Evolutionary conservation across 2,888 invertebrate species (phyloP).

Genomic region (Elysia crispata): DNA sequence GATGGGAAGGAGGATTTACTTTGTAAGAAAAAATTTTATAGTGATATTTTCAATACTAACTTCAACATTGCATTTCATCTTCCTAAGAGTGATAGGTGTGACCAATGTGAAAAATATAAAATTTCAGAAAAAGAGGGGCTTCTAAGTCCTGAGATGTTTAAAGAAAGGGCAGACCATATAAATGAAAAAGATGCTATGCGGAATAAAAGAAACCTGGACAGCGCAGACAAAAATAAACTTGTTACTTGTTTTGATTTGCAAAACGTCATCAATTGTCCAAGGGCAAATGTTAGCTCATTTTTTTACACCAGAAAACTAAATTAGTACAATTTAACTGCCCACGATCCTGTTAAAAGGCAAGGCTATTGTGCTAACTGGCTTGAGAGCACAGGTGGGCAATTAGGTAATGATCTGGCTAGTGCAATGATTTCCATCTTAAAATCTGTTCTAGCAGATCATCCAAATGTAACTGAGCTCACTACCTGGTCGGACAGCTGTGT

Average conservation of each 20-base stretch:
- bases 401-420: constrained; percentile 23
- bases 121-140: neutral
- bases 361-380: constrained; percentile 20
- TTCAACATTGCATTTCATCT: constrained; percentile 24
- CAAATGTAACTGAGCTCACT: neutral
- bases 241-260: constrained; percentile 18
- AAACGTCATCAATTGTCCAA: neutral
- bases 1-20: neutral
- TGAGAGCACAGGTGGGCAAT: constrained; percentile 13
- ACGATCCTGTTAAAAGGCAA: neutral
- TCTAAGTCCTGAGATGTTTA: neutral
- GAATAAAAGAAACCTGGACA: neutral
- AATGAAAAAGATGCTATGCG: neutral
- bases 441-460: neutral
- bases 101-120: neutral
- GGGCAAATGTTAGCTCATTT: neutral
- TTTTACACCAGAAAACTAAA: constrained; percentile 24
- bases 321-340: constrained; percentile 3
- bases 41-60: constrained; percentile 18
- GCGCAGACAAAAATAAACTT: neutral
- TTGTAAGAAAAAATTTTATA: neutral
- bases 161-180: neutral
- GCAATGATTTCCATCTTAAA: neutral
- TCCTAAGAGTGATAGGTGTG: constrained; percentile 33
- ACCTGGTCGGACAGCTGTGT: neutral